Base-by-base conservation (phyloP, 1,140 invertebrate genomes). In the Rhagoletis zephyria region DNA sequence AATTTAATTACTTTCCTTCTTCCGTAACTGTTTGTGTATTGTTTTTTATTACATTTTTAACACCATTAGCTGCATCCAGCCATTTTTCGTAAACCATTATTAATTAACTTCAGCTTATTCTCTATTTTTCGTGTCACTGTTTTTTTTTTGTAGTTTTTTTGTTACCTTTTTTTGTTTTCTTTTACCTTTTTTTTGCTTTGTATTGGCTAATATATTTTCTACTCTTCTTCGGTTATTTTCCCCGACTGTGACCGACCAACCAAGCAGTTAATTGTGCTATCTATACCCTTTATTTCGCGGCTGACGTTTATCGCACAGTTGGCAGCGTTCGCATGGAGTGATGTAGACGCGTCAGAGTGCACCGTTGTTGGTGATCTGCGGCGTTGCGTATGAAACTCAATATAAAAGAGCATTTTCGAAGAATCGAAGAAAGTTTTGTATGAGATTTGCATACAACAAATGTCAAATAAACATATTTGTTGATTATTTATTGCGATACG, bases 301-400 rank as follows among this genome's bases (percentile, higher is more conserved):
- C 51, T 10, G 51, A 56, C 51, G 51, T 40, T 45, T 45, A 14
- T 70, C 67, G 12, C 42, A 40, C 42, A 48, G 65, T 65, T 45
- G 65, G 40, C 40, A 45, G 30, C 40, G 65, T 14, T 16, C 67
- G 67, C 2, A 3, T 74, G n/a, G 16, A 14, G 45, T n/a, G 40
- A 16, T 42, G 30, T 48, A 42, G 14, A 74, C 40, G 40, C 67
- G 67, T 74, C 67, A 74, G 67, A 45, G 67, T 45, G 9, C 67
- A 74, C 45, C 40, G 14, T 42, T 42, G 67, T 42, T n/a, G 42
- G 5, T 40, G 30, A 30, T 70, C 4, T 30, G 19, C 4, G 6
- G 19, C 64, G 64, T 67, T 65, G 67, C 40, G 67, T 3, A 9
- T 45, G 51, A 10, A 4, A 74, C 51, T 56, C 94, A 97, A 97